A percentile compares a stretch with the other conserved stretches of the same genome.
These are phyloP conservation scores for honey bee (Apis mellifera) DNA, from an alignment of 1,140 invertebrate genomes.

Conservation along the genomic window DNA sequence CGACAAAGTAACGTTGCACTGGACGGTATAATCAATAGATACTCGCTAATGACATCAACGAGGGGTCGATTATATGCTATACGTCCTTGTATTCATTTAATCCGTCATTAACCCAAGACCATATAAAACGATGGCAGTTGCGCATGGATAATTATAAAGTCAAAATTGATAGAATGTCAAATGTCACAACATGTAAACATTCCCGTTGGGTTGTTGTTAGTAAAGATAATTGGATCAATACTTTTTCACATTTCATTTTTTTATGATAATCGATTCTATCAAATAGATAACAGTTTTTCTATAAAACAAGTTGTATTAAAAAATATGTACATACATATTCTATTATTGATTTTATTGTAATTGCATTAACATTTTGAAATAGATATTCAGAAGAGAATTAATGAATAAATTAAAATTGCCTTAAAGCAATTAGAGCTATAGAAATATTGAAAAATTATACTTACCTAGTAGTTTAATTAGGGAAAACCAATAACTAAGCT, in stretches of 20 bases:
- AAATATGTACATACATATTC: no score
- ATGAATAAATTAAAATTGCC: no score
- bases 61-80: constrained; percentile 46
- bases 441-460: neutral
- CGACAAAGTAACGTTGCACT: constrained; percentile 61
- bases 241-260: no score
- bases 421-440: neutral
- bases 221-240: neutral
- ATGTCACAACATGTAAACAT: neutral
- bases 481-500: neutral
- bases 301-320: no score
- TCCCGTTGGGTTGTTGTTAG: no score
- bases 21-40: constrained; percentile 65
- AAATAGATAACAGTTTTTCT: no score
- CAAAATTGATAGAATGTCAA: neutral
- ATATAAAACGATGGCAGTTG: constrained; percentile 21
- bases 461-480: neutral
- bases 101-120: constrained; percentile 57
- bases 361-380: no score
- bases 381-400: no score
- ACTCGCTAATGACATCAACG: constrained; percentile 63
- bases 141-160: constrained; percentile 35
- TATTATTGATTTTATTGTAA: no score
- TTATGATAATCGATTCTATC: no score
- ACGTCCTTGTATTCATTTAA: constrained; percentile 47